A percentile compares a stretch with the other conserved stretches of the same genome.
Conservation (phyloP, 2,113 vertebrate species). For the Prietella phreatophila region DNA sequence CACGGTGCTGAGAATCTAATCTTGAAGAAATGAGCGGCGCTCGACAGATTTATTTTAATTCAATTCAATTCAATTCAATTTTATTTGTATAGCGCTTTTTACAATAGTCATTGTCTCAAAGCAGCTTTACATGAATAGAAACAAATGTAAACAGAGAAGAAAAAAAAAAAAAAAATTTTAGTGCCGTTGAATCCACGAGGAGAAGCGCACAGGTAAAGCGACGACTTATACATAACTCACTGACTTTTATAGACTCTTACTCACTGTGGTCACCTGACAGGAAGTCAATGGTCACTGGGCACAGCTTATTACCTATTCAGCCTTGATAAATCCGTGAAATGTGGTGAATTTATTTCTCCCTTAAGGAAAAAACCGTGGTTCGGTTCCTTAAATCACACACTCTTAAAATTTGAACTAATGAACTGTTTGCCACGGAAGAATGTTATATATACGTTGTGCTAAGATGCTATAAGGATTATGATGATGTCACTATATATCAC, state of each 20-base stretch:
- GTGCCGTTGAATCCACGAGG: constrained; percentile 19
- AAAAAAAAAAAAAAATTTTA: too few relatives aligned
- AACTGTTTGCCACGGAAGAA: background rate
- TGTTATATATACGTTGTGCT: background rate
- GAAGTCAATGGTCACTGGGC: constrained; percentile 58
- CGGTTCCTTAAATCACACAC: constrained; percentile 38
- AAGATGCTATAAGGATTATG: background rate
- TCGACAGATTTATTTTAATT: constrained; percentile 43
- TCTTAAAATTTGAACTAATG: constrained; percentile 32
- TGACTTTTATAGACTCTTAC: constrained; percentile 59
- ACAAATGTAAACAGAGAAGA: too few relatives aligned
- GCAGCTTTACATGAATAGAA: too few relatives aligned
- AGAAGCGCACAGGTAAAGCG: constrained; percentile 34
- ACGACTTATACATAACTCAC: constrained; percentile 44
- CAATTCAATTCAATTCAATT: too few relatives aligned
- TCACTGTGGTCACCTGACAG: constrained; percentile 63
- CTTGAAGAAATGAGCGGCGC: constrained; percentile 11
- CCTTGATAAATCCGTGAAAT: constrained; percentile 60
- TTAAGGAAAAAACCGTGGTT: constrained; percentile 58
- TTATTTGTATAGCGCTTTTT: too few relatives aligned
- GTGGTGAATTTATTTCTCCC: constrained; percentile 48
- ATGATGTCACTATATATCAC: background rate
- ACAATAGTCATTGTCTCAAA: too few relatives aligned
- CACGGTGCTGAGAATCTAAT: constrained; percentile 37
- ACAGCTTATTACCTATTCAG: constrained; percentile 53